A percentile compares a stretch with the other conserved stretches of the same genome.
These are phyloP conservation scores for Pangasianodon hypophthalmus DNA, from an alignment of 2,113 vertebrate species.

Conservation along the genomic window DNA sequence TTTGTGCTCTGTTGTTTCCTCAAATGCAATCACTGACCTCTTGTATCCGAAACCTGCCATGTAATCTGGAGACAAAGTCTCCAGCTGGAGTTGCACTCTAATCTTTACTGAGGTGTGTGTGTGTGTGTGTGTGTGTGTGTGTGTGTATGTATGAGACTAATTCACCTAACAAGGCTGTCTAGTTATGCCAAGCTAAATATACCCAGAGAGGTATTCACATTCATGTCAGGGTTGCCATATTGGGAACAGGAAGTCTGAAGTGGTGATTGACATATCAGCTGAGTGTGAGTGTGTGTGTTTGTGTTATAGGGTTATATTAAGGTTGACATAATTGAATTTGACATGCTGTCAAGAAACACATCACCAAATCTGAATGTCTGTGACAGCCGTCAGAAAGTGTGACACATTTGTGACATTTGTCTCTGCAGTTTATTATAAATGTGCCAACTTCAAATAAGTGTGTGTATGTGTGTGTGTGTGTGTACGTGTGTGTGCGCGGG, in stretches of 20 bases:
- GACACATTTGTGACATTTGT: not conserved
- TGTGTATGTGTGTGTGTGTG: too few relatives aligned
- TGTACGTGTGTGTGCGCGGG: not conserved
- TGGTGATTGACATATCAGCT: constrained; percentile 11
- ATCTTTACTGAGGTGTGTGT: constrained; percentile 4
- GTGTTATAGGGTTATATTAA: not conserved
- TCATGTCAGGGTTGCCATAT: not conserved
- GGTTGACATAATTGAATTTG: not conserved
- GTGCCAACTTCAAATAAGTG: not conserved
- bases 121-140: constrained; percentile 17
- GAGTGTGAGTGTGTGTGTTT: not conserved
- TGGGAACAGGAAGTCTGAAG: not conserved
- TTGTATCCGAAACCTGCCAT: not conserved
- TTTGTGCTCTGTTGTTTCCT: not conserved
- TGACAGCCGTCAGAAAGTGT: not conserved
- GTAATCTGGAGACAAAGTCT: not conserved
- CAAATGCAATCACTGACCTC: not conserved
- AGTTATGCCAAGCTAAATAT: constrained; percentile 9
- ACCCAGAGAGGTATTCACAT: not conserved
- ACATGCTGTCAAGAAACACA: not conserved
- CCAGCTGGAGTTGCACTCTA: not conserved
- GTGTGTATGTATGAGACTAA: not conserved
- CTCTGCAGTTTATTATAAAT: not conserved
- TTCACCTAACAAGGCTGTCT: constrained; percentile 5
- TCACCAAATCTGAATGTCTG: not conserved